Base-by-base conservation (phyloP, 2,113 vertebrate species). In the Caranx melampygus region DNA sequence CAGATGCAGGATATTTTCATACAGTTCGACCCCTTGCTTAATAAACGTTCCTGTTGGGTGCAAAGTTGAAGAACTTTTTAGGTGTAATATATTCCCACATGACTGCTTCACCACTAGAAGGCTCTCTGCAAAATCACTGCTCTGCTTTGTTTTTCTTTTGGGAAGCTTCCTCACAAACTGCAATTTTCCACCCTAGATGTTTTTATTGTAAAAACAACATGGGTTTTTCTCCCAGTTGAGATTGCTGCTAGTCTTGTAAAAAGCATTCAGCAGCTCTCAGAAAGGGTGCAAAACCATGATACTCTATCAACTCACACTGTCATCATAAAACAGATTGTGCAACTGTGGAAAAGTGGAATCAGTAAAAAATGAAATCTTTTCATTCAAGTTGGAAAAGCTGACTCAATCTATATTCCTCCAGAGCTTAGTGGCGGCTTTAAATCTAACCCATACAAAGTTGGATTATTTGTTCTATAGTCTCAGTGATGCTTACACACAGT, bases 381-480 rank as follows among this genome's bases (percentile, higher is more conserved):
- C 74, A 64, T 85, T 87, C 11, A 11, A 66, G 63, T 34, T n/a
- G 49, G 67, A 87, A 81, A 88, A 26, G 86, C 87, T 86, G 86
- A 89, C 81, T 90, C 86, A 82, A 85, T 90, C 78, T 83, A 5
- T 85, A 87, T 83, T 81, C 71, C 33, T 81, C 52, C 44, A 35
- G 84, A 84, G 82, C 82, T 87, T 86, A 89, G 64, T 70, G 76
- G 77, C 88, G 66, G 79, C 86, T 89, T 78, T 83, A 87, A 86
- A 83, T 79, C 78, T 74, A 83, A 79, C 81, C 82, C 49, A 80
- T 80, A 81, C 82, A 88, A 83, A 83, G 73, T 81, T 69, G 80
- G 72, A 79, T 85, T 89, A 68, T 88, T 90, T 91, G 75, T 86
- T 87, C 63, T 84, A n/a, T 76, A 72, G 59, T 66, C 45, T 64